These are phyloP conservation scores for Stegodyphus dumicola DNA, from an alignment of 1,140 invertebrate species.

Conservation along the genomic window DNA sequence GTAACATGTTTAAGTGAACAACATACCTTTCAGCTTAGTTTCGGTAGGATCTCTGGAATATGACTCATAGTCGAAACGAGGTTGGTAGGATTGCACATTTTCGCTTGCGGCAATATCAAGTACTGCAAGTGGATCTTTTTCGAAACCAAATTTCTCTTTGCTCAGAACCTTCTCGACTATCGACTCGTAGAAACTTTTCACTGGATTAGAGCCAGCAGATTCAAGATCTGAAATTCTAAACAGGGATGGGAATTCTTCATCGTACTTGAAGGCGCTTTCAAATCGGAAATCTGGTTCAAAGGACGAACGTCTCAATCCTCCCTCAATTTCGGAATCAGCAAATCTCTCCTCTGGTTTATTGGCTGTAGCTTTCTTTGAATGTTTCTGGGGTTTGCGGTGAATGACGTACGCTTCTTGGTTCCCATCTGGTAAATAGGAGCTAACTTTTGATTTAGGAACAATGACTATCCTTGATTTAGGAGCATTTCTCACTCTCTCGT, in stretches of 20 bases:
- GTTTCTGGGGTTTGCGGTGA: constrained; percentile 21
- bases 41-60: constrained; percentile 40
- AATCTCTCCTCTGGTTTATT: neutral
- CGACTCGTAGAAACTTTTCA: constrained; percentile 39
- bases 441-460: constrained; percentile 2
- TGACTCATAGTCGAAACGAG: constrained; percentile 43
- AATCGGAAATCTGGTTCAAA: constrained; percentile 9
- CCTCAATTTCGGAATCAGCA: neutral
- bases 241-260: constrained; percentile 29
- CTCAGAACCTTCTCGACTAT: constrained; percentile 13
- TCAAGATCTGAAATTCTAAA: constrained; percentile 22
- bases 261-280: constrained; percentile 8
- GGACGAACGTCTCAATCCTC: neutral
- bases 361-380: constrained; percentile 2
- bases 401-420: constrained; percentile 31
- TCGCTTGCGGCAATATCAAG: constrained; percentile 34
- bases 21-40: constrained; percentile 38
- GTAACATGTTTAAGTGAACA: too few species aligned
- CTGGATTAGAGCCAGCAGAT: constrained; percentile 15
- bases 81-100: constrained; percentile 15
- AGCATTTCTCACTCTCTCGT: constrained; percentile 21
- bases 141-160: neutral
- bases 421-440: neutral
- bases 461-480: constrained; percentile 16
- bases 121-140: constrained; percentile 5